Evolutionary conservation across 2,888 invertebrate species (phyloP).

Genomic region (Itoplectis maculator): DNA sequence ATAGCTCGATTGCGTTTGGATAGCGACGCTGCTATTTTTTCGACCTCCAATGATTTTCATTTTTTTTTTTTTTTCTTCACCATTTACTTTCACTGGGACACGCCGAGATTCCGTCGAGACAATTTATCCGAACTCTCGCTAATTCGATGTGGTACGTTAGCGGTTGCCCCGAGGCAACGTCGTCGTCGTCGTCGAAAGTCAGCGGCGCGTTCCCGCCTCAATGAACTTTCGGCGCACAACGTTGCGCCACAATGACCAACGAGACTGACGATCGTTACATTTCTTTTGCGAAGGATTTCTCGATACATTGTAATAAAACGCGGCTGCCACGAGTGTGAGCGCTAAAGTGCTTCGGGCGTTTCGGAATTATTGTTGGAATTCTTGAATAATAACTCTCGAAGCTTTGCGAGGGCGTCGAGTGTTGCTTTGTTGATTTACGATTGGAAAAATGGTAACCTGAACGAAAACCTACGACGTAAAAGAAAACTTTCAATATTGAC

Average conservation of each 20-base stretch:
- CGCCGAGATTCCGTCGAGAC: constrained; percentile 26
- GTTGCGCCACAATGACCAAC: constrained; percentile 59
- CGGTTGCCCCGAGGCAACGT: constrained; percentile 50
- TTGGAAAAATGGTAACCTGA: not conserved
- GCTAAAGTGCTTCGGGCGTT: not conserved
- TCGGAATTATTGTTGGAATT: not conserved
- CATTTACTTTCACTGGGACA: constrained; percentile 54
- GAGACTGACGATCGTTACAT: constrained; percentile 47
- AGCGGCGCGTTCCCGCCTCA: constrained; percentile 52
- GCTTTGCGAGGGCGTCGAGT: not conserved
- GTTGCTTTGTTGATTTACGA: not conserved
- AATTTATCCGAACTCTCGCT: constrained; percentile 48
- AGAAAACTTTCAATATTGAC: not conserved
- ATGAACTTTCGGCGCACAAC: constrained; percentile 61
- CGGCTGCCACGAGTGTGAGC: not conserved
- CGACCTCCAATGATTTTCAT: constrained; percentile 17
- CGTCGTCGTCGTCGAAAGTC: constrained; percentile 64
- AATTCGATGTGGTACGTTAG: constrained; percentile 54
- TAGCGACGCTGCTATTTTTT: constrained; percentile 13
- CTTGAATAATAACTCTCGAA: not conserved
- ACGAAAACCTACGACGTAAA: not conserved
- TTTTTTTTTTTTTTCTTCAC: not conserved
- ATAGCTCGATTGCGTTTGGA: not conserved
- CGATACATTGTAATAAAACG: not conserved
- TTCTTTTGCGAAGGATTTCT: constrained; percentile 35